Conservation (phyloP, 1,140 invertebrate species). For the Sycophaga agraensis region DNA sequence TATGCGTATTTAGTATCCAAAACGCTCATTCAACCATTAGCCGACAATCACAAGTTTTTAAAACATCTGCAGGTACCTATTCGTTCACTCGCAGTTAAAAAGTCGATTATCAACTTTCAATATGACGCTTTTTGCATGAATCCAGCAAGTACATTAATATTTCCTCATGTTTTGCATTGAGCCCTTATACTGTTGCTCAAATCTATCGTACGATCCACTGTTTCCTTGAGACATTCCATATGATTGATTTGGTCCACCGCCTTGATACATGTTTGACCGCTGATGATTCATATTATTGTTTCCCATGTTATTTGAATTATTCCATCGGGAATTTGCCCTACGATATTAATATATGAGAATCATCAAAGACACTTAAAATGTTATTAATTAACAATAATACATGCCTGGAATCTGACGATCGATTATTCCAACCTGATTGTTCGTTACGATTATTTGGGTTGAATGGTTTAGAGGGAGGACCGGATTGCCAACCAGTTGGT, state of each 20-base stretch:
- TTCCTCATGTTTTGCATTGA: slow-evolving; percentile 54
- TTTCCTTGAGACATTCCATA: slow-evolving; percentile 49
- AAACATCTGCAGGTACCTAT: slow-evolving; percentile 15
- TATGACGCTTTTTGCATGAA: not conserved
- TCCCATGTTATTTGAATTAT: slow-evolving; percentile 51
- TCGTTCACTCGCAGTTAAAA: slow-evolving; percentile 2
- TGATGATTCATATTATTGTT: slow-evolving; percentile 50
- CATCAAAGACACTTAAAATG: not conserved
- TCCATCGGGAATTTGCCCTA: slow-evolving; percentile 45
- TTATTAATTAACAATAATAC: not conserved
- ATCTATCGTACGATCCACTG: slow-evolving; percentile 51
- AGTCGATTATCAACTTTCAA: slow-evolving; percentile 2
- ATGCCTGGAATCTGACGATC: slow-evolving; percentile 47
- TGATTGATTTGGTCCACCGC: slow-evolving; percentile 43
- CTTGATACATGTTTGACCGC: slow-evolving; percentile 53
- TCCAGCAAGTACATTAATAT: slow-evolving; percentile 36
- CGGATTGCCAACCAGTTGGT: slow-evolving; percentile 53
- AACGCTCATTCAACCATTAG: not conserved
- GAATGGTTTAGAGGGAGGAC: slow-evolving; percentile 52
- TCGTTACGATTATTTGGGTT: slow-evolving; percentile 54
- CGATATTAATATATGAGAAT: not conserved
- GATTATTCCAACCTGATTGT: slow-evolving; percentile 50
- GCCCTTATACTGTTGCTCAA: slow-evolving; percentile 54
- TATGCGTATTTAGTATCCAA: slow-evolving; percentile 1
- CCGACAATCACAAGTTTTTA: slow-evolving; percentile 20